Percentiles rank a stretch among this genome's conserved stretches.
Evolutionary conservation across 2,797 vertebrate genomes (phyloP).

Genomic region (Luscinia luscinia): DNA sequence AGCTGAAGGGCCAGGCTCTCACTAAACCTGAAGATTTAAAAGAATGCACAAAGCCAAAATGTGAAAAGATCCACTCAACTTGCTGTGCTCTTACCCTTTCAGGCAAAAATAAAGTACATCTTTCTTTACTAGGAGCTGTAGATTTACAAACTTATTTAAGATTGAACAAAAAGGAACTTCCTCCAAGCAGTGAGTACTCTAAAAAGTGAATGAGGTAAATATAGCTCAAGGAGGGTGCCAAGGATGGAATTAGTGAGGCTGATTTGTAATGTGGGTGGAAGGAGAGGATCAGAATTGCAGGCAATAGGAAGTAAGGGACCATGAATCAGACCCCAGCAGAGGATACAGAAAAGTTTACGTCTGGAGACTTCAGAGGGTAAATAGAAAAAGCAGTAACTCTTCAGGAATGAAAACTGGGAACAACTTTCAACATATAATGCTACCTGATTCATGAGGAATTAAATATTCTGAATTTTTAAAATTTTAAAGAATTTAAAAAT

Average conservation of each 20-base stretch:
- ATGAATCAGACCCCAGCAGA: background rate
- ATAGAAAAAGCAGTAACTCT: background rate
- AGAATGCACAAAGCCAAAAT: background rate
- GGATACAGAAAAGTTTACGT: background rate
- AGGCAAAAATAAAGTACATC: background rate
- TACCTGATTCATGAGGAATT: background rate
- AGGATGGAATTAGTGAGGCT: slow-evolving; percentile 16
- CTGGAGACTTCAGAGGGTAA: background rate
- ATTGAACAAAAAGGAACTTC: background rate
- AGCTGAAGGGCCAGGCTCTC: background rate
- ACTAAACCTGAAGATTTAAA: background rate
- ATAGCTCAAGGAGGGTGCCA: background rate
- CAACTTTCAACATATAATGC: background rate
- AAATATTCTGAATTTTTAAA: background rate
- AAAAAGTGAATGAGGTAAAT: slow-evolving; percentile 31
- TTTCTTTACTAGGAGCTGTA: background rate
- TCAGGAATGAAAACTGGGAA: background rate
- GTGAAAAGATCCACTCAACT: background rate
- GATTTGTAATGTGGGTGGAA: background rate
- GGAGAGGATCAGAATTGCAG: background rate
- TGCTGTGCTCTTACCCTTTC: background rate
- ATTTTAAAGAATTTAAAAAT: too few relatives aligned
- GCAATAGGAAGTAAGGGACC: background rate
- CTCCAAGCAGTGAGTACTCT: background rate
- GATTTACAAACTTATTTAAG: background rate